A percentile compares a stretch with the other conserved stretches of the same genome.
These are phyloP conservation scores for Pilophorus perplexus DNA, from an alignment of 2,888 invertebrate species.

Conservation along the genomic window DNA sequence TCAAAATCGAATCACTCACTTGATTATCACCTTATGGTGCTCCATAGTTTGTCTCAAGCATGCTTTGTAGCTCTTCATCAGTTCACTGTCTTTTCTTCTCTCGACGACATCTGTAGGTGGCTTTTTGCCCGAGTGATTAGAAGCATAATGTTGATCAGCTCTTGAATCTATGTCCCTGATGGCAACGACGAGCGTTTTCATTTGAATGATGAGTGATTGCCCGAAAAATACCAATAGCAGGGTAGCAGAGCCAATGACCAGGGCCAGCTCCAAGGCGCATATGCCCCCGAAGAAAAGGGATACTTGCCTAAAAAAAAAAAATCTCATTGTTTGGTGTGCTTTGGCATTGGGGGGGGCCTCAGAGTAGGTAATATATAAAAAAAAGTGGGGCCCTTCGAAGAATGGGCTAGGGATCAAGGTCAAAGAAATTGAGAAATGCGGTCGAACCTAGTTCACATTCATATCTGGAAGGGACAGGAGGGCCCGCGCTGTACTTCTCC, in stretches of 20 bases:
- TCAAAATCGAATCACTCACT: background rate
- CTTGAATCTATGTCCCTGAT: background rate
- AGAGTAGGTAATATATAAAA: background rate
- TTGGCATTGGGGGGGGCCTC: background rate
- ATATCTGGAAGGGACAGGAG: no score
- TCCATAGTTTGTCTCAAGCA: slow-evolving; percentile 5
- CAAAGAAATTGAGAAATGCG: no score
- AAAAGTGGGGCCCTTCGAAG: background rate
- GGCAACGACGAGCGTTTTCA: background rate
- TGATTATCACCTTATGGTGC: background rate
- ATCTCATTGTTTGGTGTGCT: background rate
- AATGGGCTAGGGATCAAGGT: no score
- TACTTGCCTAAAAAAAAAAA: no score
- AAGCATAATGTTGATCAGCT: background rate
- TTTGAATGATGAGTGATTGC: background rate
- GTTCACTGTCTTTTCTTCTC: background rate
- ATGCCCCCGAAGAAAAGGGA: no score
- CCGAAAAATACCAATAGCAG: background rate
- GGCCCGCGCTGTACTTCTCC: no score
- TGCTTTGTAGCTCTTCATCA: background rate
- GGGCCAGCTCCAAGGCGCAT: background rate
- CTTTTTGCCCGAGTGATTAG: background rate
- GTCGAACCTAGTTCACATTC: no score
- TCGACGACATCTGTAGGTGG: background rate
- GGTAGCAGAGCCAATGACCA: background rate